A percentile compares a stretch with the other conserved stretches of the same genome.
Evolutionary conservation across 2,797 vertebrate species (phyloP).

Genomic region (Xyrichtys novacula): DNA sequence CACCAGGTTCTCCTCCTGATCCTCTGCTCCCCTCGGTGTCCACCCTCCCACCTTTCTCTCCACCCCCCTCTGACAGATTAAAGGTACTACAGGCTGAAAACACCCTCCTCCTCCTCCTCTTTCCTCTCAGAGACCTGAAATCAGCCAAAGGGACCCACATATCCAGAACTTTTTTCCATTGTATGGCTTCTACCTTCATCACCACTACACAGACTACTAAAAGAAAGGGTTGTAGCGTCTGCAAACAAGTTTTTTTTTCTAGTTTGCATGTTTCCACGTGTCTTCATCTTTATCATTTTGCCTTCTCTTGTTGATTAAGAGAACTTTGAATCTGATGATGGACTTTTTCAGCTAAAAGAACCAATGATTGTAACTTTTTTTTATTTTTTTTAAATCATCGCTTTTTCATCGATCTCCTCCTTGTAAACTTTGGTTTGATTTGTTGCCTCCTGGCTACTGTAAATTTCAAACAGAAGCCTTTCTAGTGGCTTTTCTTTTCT

Average conservation of each 20-base stretch:
- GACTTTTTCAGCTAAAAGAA: slow-evolving; percentile 37
- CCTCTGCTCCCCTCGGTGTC: background rate
- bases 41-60: slow-evolving; percentile 34
- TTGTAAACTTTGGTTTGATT: slow-evolving; percentile 62
- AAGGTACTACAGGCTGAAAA: slow-evolving; percentile 35
- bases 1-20: slow-evolving; percentile 67
- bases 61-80: slow-evolving; percentile 8
- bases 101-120: slow-evolving; percentile 33
- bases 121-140: slow-evolving; percentile 73
- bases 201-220: slow-evolving; percentile 51
- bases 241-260: slow-evolving; percentile 42
- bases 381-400: slow-evolving; percentile 57
- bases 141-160: slow-evolving; percentile 78
- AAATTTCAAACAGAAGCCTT: slow-evolving; percentile 54
- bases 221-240: slow-evolving; percentile 30
- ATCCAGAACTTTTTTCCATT: slow-evolving; percentile 21
- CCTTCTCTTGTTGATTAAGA: slow-evolving; percentile 69
- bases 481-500: slow-evolving; percentile 56
- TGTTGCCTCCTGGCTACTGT: slow-evolving; percentile 67
- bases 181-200: slow-evolving; percentile 33
- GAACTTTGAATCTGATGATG: slow-evolving; percentile 47
- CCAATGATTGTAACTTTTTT: slow-evolving; percentile 57
- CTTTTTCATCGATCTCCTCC: slow-evolving; percentile 53
- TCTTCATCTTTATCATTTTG: slow-evolving; percentile 51
- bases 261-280: slow-evolving; percentile 51